Percentiles rank a stretch among this genome's conserved stretches.
phyloP scores from a whole-genome alignment of 2,113 vertebrate species.

The Gnathonemus longibarbis region DNA sequence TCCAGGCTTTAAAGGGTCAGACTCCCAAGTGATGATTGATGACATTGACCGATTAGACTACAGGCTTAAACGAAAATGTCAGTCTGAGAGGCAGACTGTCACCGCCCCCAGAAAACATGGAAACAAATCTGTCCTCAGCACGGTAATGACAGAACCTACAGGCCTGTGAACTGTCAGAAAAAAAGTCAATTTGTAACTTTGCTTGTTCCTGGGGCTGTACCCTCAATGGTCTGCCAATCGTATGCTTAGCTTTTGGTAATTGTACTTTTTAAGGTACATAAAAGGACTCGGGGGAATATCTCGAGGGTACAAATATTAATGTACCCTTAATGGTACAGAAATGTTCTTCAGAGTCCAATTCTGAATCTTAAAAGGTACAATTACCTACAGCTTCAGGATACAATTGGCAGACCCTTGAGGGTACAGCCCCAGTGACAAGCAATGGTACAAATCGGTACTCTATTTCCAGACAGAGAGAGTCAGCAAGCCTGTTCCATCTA shows the following conservation, averaged over 20 bases:
- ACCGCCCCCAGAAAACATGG: background rate
- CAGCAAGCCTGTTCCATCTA: background rate
- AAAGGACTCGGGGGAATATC: background rate
- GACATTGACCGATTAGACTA: background rate
- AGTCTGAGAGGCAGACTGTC: background rate
- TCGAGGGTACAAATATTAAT: background rate
- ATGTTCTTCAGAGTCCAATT: background rate
- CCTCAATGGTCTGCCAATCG: background rate
- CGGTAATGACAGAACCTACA: background rate
- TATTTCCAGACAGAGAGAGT: background rate
- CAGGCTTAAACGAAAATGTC: background rate
- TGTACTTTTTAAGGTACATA: background rate
- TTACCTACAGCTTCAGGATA: background rate
- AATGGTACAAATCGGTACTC: background rate
- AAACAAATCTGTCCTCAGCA: background rate
- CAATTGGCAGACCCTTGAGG: background rate
- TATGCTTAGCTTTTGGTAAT: background rate
- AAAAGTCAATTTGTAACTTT: background rate
- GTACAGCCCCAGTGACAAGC: background rate
- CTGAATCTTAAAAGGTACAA: background rate
- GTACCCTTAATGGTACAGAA: background rate
- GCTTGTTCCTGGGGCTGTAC: background rate
- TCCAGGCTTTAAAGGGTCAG: background rate
- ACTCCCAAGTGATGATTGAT: background rate
- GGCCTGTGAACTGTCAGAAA: background rate